phyloP scores from a whole-genome alignment of 2,888 invertebrate species.

The Agrochola circellaris region DNA sequence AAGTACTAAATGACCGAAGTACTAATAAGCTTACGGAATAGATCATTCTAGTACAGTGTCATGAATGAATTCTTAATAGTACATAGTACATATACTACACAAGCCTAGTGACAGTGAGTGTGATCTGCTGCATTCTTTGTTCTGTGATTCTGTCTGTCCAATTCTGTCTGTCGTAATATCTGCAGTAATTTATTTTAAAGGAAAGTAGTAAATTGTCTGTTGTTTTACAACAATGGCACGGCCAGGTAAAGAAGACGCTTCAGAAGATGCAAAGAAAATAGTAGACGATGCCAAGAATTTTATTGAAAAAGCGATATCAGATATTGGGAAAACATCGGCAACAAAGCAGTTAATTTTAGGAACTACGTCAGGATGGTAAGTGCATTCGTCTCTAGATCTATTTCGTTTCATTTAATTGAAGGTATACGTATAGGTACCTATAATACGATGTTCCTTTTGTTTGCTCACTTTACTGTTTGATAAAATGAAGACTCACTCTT shows the following conservation, averaged over 20 bases:
- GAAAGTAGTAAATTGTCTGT: constrained; percentile 1
- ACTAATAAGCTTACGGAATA: too few relatives aligned
- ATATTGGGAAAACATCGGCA: constrained; percentile 96
- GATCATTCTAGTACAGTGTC: too few relatives aligned
- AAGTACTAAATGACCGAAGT: too few relatives aligned
- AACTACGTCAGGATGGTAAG: constrained; percentile 97
- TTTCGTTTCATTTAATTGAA: constrained; percentile 21
- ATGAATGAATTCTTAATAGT: too few relatives aligned
- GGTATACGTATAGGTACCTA: not conserved
- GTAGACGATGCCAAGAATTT: constrained; percentile 93
- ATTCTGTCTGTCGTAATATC: constrained; percentile 1
- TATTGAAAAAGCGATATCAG: constrained; percentile 94
- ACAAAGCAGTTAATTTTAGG: constrained; percentile 97
- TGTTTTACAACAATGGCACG: constrained; percentile 78
- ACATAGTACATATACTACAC: too few relatives aligned
- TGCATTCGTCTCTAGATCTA: constrained; percentile 25
- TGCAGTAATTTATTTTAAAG: not conserved
- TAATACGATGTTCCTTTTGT: not conserved
- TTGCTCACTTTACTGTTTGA: not conserved
- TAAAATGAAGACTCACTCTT: not conserved
- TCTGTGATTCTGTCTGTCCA: too few relatives aligned
- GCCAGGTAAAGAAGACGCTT: constrained; percentile 85
- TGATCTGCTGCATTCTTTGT: not conserved
- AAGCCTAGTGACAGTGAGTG: too few relatives aligned
- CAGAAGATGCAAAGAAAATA: constrained; percentile 91